Evolutionary conservation across 2,888 invertebrate genomes (phyloP).

Genomic region (Stegophylla sp.): DNA sequence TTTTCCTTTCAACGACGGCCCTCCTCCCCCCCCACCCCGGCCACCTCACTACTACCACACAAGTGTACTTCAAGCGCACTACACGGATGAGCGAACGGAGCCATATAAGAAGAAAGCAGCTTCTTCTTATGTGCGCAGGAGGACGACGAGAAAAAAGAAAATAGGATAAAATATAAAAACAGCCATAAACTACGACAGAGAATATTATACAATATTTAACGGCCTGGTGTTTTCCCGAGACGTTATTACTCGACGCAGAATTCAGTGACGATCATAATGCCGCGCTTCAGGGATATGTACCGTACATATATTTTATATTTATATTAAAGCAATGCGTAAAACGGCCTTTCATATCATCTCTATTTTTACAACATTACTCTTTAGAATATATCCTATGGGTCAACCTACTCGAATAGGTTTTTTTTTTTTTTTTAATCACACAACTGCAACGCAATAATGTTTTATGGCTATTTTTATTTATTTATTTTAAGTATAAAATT

Average conservation of each 20-base stretch:
- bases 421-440: too few relatives aligned
- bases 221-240: constrained; percentile 18
- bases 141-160: neutral
- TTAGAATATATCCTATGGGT: neutral
- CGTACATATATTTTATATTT: neutral
- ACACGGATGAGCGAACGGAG: neutral
- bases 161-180: constrained; percentile 7
- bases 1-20: neutral
- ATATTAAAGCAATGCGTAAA: neutral
- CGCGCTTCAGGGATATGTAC: constrained; percentile 17
- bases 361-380: constrained; percentile 4
- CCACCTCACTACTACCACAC: neutral
- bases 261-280: constrained; percentile 39
- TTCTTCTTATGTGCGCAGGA: neutral
- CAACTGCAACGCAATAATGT: too few relatives aligned
- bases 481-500: too few relatives aligned
- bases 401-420: neutral
- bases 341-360: neutral
- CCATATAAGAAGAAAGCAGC: neutral
- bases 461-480: too few relatives aligned
- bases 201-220: constrained; percentile 53
- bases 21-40: too few relatives aligned
- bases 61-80: neutral
- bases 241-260: constrained; percentile 28
- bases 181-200: constrained; percentile 28